Evolutionary conservation across 2,888 invertebrate genomes (phyloP).

Genomic region (Saturnia pavonia): DNA sequence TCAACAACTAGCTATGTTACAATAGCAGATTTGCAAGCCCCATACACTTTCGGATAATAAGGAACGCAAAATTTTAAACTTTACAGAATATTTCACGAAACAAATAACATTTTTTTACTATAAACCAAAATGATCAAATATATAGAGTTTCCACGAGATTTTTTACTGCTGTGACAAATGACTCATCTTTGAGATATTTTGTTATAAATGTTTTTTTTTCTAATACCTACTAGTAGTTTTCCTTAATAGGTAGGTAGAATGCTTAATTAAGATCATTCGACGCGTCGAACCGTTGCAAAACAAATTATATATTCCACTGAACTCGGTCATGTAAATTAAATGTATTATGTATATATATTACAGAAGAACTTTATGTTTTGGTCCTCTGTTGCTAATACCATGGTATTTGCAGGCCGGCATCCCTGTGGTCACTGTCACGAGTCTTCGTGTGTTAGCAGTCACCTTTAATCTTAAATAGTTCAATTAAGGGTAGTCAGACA

Average conservation of each 20-base stretch:
- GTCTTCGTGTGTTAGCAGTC: too few species aligned
- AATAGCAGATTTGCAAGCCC: too few species aligned
- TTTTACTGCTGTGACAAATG: not conserved
- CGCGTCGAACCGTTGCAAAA: not conserved
- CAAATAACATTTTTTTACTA: not conserved
- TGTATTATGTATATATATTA: not conserved
- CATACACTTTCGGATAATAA: too few species aligned
- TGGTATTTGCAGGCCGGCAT: too few species aligned
- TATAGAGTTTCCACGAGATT: not conserved
- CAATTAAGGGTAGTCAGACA: too few species aligned
- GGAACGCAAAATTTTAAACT: too few species aligned
- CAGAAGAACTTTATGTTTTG: not conserved
- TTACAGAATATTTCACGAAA: not conserved
- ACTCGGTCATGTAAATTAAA: not conserved
- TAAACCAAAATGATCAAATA: not conserved
- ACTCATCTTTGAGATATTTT: not conserved
- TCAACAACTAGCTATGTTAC: too few species aligned
- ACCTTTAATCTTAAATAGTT: too few species aligned
- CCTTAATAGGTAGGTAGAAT: conserved; percentile 3
- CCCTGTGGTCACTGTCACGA: too few species aligned
- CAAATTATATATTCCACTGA: conserved; percentile 11
- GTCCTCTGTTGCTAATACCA: not conserved
- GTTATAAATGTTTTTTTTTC: not conserved
- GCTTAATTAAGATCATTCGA: not conserved
- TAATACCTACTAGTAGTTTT: conserved; percentile 4